Evolutionary conservation across 2,888 invertebrate species (phyloP).

Genomic region (Pherbina coryleti): DNA sequence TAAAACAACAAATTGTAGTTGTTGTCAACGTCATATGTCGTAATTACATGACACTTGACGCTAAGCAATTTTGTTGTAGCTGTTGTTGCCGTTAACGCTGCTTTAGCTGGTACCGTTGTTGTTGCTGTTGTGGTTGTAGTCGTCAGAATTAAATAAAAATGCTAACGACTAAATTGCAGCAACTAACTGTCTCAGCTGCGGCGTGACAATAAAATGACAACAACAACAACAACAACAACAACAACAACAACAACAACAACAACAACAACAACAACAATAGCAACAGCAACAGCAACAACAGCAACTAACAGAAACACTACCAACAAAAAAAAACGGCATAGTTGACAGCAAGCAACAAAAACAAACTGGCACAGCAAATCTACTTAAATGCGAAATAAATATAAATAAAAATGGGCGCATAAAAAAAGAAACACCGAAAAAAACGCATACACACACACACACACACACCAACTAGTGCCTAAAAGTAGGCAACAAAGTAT

Average conservation of each 20-base stretch:
- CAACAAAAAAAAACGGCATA: neutral
- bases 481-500: constrained; percentile 46
- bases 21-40: constrained; percentile 54
- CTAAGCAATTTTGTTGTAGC: constrained; percentile 64
- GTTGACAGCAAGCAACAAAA: neutral
- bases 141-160: constrained; percentile 59
- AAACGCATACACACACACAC: too few relatives aligned
- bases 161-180: constrained; percentile 38
- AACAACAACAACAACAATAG: constrained; percentile 38
- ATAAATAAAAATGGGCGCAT: constrained; percentile 28
- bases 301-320: too few relatives aligned
- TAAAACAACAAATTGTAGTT: constrained; percentile 22
- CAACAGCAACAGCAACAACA: constrained; percentile 48
- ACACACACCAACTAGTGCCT: constrained; percentile 37
- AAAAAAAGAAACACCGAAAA: constrained; percentile 30
- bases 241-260: constrained; percentile 40
- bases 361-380: neutral
- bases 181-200: neutral
- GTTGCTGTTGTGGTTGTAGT: neutral
- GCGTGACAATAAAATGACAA: constrained; percentile 22
- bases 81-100: neutral
- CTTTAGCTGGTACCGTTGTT: neutral
- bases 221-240: constrained; percentile 43
- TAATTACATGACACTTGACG: constrained; percentile 69
- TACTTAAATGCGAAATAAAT: constrained; percentile 9